Base-by-base conservation (phyloP, 2,888 invertebrate species). In the Monochamus alternatus region DNA sequence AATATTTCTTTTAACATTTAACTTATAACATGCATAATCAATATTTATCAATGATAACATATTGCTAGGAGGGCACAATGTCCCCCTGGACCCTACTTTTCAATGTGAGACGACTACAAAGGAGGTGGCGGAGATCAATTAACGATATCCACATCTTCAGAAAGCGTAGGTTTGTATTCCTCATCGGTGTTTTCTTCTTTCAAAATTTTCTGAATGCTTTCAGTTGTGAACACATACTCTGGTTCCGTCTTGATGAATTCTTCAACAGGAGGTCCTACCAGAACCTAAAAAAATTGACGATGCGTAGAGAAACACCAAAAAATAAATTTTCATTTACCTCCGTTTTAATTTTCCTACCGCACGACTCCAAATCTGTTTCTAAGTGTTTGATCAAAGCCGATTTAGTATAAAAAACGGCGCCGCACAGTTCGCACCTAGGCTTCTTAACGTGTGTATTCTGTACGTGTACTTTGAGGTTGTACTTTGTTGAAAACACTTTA, bases 401-500 rank as follows among this genome's bases (percentile, higher is more conserved):
- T 58, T 68, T 68, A 5, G 68, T 58, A 12, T 22, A 14, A 30
- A 68, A 68, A 1, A 8, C 38, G 14, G 38, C 58, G 3, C 68
- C 75, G 58, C 75, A 75, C 32, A 75, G 38, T 14, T 75, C 75
- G 47, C 75, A 75, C 12, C 52, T 44, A 5, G 65, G 58, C 64
- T 72, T 75, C 38, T 66, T 60, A 12, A 14, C 44, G 58, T 75
- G 75, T 2, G 67, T 52, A 31, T 75, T 73, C 3, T 66, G 32
- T 74, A 79, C 47, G 47, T 79, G 79, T 52, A 79, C 63, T 44
- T 79, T 76, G 5, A 77, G 58, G 55, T 79, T 79, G 43, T 76
- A 79, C 55, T 75, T 77, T 9, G 79, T 77, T 3, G 79, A 79
- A 12, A 77, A 66, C 3, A 65, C 64, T 67, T 77, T 79, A 3